Conservation (phyloP, 2,888 invertebrate species). For the Unio delphinus region DNA sequence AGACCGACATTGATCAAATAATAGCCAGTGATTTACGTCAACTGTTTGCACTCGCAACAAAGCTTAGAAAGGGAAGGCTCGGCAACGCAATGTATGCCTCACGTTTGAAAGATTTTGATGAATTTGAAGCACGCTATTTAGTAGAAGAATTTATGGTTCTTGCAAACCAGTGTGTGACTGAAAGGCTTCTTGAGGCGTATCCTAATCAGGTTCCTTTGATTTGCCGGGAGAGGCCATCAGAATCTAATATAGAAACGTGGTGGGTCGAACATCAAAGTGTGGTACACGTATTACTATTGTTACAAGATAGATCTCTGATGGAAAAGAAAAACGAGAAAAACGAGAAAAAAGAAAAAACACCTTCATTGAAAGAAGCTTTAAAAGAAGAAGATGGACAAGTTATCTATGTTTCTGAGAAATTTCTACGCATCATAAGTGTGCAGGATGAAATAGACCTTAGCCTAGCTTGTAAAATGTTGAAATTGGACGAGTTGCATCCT, state of each 20-base stretch:
- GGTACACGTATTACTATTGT: constrained; percentile 15
- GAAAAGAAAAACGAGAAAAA: too few species aligned
- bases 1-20: neutral
- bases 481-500: constrained; percentile 21
- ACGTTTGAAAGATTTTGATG: constrained; percentile 8
- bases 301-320: constrained; percentile 15
- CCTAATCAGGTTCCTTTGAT: constrained; percentile 22
- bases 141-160: constrained; percentile 40
- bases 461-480: neutral
- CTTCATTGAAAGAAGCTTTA: too few species aligned
- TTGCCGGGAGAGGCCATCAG: constrained; percentile 24
- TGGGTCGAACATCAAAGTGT: constrained; percentile 12
- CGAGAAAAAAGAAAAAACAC: too few species aligned
- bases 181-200: constrained; percentile 11
- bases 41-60: constrained; percentile 20
- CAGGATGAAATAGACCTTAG: neutral
- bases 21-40: constrained; percentile 11
- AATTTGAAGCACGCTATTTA: constrained; percentile 24
- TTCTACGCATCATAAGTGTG: neutral
- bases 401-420: too few species aligned
- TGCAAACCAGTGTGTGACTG: constrained; percentile 28
- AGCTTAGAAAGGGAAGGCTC: constrained; percentile 18
- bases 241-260: constrained; percentile 23
- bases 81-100: constrained; percentile 18
- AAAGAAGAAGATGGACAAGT: too few species aligned